A percentile compares a stretch with the other conserved stretches of the same genome.
phyloP scores from a whole-genome alignment of 2,797 vertebrate species.

The Phrynocephalus guinanensis region DNA sequence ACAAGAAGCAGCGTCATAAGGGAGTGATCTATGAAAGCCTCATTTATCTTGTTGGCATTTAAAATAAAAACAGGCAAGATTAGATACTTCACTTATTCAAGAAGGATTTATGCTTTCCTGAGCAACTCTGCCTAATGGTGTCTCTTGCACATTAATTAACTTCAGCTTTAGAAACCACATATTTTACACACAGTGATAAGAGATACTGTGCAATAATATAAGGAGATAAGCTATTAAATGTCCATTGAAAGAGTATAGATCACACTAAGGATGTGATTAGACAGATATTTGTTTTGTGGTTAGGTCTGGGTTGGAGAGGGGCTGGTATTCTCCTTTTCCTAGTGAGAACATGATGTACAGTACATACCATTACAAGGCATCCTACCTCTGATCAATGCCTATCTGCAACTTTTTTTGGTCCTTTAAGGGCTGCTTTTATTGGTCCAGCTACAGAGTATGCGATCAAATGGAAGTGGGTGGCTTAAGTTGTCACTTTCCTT shows the following conservation, averaged over 20 bases:
- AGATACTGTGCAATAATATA: not conserved
- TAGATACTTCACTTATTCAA: not conserved
- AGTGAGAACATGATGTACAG: no score
- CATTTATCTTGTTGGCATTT: constrained; percentile 20
- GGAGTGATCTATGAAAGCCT: not conserved
- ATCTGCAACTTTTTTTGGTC: no score
- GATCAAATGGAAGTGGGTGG: no score
- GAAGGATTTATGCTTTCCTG: constrained; percentile 10
- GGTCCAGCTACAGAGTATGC: no score
- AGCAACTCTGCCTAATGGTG: constrained; percentile 1
- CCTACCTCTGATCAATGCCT: no score
- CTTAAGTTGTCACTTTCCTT: no score
- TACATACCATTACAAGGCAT: no score
- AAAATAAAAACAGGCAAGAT: constrained; percentile 21
- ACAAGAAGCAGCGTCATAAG: constrained; percentile 2
- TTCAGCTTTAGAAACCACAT: constrained; percentile 1
- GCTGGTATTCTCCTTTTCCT: no score
- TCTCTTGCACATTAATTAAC: constrained; percentile 23
- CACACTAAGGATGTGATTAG: not conserved
- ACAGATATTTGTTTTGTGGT: no score
- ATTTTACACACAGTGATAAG: constrained; percentile 17
- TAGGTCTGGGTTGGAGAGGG: no score
- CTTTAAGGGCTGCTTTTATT: no score
- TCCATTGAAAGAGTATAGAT: not conserved
- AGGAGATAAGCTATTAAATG: not conserved